Evolutionary conservation across 2,113 vertebrate species (phyloP).

Genomic region (Petromus typicus): DNA sequence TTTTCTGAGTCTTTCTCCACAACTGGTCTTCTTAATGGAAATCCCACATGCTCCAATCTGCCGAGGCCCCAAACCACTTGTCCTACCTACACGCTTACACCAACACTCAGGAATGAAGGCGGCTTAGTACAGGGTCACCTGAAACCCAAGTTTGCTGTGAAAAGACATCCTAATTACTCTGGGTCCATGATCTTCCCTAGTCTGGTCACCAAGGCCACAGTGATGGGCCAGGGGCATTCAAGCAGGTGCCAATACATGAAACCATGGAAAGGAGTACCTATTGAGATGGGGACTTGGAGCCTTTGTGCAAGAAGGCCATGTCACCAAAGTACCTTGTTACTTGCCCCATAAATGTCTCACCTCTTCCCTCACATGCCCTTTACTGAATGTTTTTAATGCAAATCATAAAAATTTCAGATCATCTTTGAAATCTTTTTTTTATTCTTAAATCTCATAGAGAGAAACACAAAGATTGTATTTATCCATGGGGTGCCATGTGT

Average conservation of each 20-base stretch:
- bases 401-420: background rate
- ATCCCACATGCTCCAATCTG: background rate
- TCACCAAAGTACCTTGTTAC: background rate
- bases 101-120: background rate
- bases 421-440: background rate
- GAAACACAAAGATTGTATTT: background rate
- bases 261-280: too few species aligned
- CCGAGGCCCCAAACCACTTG: too few species aligned
- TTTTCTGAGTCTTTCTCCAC: background rate
- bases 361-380: background rate
- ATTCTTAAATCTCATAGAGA: background rate
- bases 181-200: background rate
- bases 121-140: fast-evolving
- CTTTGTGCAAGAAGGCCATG: background rate
- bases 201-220: background rate
- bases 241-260: too few species aligned
- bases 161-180: background rate
- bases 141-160: background rate
- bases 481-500: background rate
- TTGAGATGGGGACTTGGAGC: background rate
- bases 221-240: fast-evolving
- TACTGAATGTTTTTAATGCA: background rate
- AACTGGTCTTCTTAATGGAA: background rate
- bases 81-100: too few species aligned
- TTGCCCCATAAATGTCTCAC: background rate